Evolutionary conservation across 2,888 invertebrate species (phyloP).

Genomic region (Psylliodes chrysocephalus): DNA sequence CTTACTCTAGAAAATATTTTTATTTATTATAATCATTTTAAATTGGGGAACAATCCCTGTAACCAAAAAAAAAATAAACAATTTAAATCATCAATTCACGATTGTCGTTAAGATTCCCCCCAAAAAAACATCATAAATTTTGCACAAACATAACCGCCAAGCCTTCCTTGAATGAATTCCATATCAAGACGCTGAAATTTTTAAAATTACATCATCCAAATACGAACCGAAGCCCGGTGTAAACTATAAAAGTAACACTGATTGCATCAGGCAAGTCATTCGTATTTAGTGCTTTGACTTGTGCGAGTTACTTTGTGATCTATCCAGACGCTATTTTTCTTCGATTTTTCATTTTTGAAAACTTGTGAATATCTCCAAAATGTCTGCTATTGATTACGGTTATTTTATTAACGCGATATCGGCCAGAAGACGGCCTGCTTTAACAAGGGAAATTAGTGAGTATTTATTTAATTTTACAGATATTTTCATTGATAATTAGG

Average conservation of each 20-base stretch:
- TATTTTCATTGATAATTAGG: not conserved
- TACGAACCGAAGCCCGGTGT: not conserved
- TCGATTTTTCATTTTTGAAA: not conserved
- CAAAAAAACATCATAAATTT: too few relatives aligned
- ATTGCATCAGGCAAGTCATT: too few relatives aligned
- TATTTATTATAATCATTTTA: too few relatives aligned
- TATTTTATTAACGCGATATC: slow-evolving; percentile 65
- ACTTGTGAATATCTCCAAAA: slow-evolving; percentile 15
- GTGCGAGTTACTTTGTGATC: not conserved
- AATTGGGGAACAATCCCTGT: too few relatives aligned
- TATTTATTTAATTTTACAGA: slow-evolving; percentile 31
- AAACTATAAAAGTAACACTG: not conserved
- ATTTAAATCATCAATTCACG: too few relatives aligned
- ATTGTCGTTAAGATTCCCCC: too few relatives aligned
- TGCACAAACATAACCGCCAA: too few relatives aligned
- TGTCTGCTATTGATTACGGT: slow-evolving; percentile 63
- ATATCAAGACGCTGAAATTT: too few relatives aligned
- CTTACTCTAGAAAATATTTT: too few relatives aligned
- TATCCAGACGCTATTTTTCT: not conserved
- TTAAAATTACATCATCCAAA: slow-evolving; percentile 1
- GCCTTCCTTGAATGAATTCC: too few relatives aligned
- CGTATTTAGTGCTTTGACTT: not conserved
- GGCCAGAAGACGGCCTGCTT: slow-evolving; percentile 64
- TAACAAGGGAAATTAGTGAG: slow-evolving; percentile 69
- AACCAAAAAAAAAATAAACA: too few relatives aligned